Percentiles rank a stretch among this genome's conserved stretches.
phyloP scores from a whole-genome alignment of 2,888 invertebrate genomes.

The Peribatodes rhomboidaria region DNA sequence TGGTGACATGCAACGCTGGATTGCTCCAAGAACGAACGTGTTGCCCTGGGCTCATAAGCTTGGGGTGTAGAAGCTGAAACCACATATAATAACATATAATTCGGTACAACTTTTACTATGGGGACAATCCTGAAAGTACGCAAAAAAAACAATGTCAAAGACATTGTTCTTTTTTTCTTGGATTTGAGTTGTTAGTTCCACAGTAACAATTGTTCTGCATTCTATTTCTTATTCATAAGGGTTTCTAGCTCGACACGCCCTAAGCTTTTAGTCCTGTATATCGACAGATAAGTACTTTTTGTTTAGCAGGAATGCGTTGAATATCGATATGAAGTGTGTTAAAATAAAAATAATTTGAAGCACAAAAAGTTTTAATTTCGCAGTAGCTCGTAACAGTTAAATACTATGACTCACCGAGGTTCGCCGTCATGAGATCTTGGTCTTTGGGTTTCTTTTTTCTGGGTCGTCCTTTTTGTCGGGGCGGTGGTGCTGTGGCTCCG shows the following conservation, averaged over 20 bases:
- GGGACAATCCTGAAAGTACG: no score
- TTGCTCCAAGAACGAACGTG: constrained; percentile 21
- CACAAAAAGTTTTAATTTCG: constrained; percentile 24
- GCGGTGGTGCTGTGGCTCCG: constrained; percentile 86
- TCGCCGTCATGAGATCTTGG: constrained; percentile 94
- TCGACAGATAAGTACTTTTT: constrained; percentile 33
- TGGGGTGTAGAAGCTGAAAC: no score
- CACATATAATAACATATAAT: background rate
- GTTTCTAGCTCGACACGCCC: no score
- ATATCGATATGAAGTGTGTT: background rate
- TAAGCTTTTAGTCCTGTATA: no score
- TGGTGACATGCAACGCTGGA: constrained; percentile 50
- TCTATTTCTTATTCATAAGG: no score
- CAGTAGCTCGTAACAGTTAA: constrained; percentile 15
- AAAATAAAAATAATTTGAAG: background rate
- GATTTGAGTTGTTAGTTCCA: no score
- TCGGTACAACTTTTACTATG: background rate
- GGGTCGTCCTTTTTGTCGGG: constrained; percentile 96
- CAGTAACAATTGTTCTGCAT: no score
- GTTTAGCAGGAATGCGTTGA: background rate
- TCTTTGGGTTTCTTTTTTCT: constrained; percentile 97
- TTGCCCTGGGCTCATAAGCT: background rate
- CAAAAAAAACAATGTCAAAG: no score
- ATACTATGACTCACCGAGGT: constrained; percentile 89
- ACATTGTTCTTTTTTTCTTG: no score